Evolutionary conservation across 2,797 vertebrate species (phyloP).

Genomic region (Intellagama lesueurii): DNA sequence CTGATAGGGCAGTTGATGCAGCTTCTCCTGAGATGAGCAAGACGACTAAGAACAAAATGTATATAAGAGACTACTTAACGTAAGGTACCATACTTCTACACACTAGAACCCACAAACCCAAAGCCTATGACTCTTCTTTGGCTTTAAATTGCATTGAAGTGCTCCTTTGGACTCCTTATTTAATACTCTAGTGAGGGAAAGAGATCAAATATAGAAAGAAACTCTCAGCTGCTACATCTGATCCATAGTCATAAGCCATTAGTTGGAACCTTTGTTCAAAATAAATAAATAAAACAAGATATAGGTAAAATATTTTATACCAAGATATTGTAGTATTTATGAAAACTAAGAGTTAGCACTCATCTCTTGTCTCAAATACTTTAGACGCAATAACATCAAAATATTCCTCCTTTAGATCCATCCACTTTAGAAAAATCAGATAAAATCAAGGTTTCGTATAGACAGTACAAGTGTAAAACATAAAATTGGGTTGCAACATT

Average conservation of each 20-base stretch:
- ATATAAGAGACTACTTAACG: slow-evolving; percentile 83
- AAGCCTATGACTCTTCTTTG: too few relatives aligned
- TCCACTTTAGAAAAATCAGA: background rate
- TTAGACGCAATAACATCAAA: background rate
- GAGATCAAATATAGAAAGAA: background rate
- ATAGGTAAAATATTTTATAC: background rate
- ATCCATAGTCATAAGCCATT: background rate
- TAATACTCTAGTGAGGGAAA: background rate
- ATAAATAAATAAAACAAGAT: background rate
- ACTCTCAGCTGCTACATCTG: background rate
- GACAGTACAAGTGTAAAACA: background rate
- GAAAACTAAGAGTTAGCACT: background rate
- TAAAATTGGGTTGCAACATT: background rate
- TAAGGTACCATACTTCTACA: slow-evolving; percentile 55
- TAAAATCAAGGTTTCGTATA: background rate
- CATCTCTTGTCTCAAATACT: background rate
- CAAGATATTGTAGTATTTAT: background rate
- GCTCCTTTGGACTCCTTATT: background rate
- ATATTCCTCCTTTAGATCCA: background rate
- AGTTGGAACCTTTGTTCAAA: background rate
- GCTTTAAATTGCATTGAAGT: too few relatives aligned
- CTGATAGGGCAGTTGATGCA: slow-evolving; percentile 98
- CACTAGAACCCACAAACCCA: background rate
- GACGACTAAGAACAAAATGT: slow-evolving; percentile 95
- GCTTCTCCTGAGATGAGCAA: slow-evolving; percentile 99